A percentile compares a stretch with the other conserved stretches of the same genome.
Conservation (phyloP, 2,797 vertebrate species). For the Danio albolineatus region DNA sequence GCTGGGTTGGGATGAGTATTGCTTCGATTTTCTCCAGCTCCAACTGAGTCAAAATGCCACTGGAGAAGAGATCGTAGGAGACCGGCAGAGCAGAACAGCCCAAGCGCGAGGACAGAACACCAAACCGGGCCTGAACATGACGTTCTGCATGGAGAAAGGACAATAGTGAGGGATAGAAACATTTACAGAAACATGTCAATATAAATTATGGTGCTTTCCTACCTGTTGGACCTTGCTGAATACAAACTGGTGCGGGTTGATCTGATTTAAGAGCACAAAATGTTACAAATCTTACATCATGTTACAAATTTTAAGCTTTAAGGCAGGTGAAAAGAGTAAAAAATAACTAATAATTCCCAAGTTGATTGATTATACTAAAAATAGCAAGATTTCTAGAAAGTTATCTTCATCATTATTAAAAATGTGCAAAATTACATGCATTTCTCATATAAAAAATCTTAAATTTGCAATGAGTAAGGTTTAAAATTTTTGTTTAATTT, state of each 20-base stretch:
- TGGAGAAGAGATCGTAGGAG: conserved; percentile 65
- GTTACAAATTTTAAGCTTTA: background rate
- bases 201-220: conserved; percentile 11
- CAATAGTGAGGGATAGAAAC: background rate
- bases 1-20: conserved; percentile 56
- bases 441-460: too few species aligned
- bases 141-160: conserved; percentile 52
- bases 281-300: background rate
- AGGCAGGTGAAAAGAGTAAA: too few species aligned
- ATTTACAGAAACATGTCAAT: background rate
- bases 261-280: conserved; percentile 31
- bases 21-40: conserved; percentile 67
- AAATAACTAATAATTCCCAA: too few species aligned
- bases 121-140: conserved; percentile 57
- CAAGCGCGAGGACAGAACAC: conserved; percentile 61
- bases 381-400: too few species aligned
- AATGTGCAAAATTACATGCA: too few species aligned
- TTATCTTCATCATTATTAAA: too few species aligned
- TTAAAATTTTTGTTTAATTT: too few species aligned
- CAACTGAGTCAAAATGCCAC: conserved; percentile 62
- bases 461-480: too few species aligned
- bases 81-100: conserved; percentile 63
- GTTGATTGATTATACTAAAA: too few species aligned
- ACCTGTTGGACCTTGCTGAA: conserved; percentile 67
- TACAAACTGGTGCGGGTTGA: conserved; percentile 7